Evolutionary conservation across 2,888 invertebrate species (phyloP), one percentile per base, ranked within the genome.

Genomic region (Melinopterus prodromus): DNA sequence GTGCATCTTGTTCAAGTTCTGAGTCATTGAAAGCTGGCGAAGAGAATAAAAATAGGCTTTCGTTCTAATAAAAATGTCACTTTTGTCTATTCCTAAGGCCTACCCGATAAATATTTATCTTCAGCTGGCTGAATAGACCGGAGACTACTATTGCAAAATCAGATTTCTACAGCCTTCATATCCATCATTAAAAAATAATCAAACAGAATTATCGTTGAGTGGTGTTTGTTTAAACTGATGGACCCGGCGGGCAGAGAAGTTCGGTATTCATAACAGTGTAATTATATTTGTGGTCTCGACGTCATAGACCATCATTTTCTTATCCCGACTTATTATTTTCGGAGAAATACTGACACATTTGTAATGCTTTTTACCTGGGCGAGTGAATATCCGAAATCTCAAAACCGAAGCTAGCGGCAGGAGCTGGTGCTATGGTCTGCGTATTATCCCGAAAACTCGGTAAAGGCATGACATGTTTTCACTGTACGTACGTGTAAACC

Each of bases 121-220:
- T 53, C 53, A 53, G 53, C 12, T 4, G 53, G 53, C 12, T 53
- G 53, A 53, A 53, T 53, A 53, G 53, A 53, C 9, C 53, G 53
- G 9, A 7, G 53, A 53, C 53, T 53, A 53, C 53, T 53, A 4
- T 53, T 53, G 53, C 53, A 53, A 53, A 53, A 53, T 7, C 53
- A 12, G 53, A 53, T 53, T 53, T 53, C 53, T 53, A 53, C 53
- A 53, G 53, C 12, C 53, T 53, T 53, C 53, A 53, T 53, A 53
- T 53, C 53, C 53, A 53, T 53, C 53, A 53, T 53, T 53, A 53
- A 53, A 53, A 53, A 53, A 53, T 53, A 53, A 53, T 53, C 53
- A 53, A 53, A 53, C 53, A 53, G 53, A 53, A 12, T 53, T 53
- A 53, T 53, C 53, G 12, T 26, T 53, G 53, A 53, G 53, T 53